Base-by-base conservation (phyloP, 2,797 vertebrate genomes). In the Emydoidea blandingii region DNA sequence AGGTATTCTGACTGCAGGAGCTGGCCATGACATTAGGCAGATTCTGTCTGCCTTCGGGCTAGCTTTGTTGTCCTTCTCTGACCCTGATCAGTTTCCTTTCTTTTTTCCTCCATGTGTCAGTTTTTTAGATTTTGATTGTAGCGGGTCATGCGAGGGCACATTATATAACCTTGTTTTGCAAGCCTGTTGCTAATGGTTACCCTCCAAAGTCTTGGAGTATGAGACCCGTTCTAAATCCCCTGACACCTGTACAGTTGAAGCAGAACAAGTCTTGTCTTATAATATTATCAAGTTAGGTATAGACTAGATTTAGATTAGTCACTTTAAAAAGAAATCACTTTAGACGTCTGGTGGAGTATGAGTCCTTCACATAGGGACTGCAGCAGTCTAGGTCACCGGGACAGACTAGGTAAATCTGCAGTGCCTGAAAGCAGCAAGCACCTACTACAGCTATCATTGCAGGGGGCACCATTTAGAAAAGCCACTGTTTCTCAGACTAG, bases 151-250 rank as follows among this genome's bases (percentile, higher is more conserved):
- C 79, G n/a, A 89, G 34, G 47, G 81, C 12, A 2, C 27, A 37
- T 88, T 94, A 25, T 49, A 76, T 34, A 93, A 93, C 27, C 44
- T 91, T 72, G 18, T 23, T 91, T 95, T 96, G 81, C 56, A 53
- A 81, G 80, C 3, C 0, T 25, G 81, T 95, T 96, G 93, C 93
- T 93, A 95, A 54, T 91, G 81, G 85, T 95, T 95, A 95, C 90
- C 59, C 90, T 79, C 88, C 91, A 49, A 89, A 90, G 29, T 52
- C 59, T 94, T 41, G 23, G 84, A 79, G 89, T 91, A 79, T 37
- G 44, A 41, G 86, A 94, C 2, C 21, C 50, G 21, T 92, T 91
- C 59, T 49, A 86, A 89, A 50, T 94, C 76, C 83, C 76, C 6
- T 83, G 91, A 90, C 76, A 95, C 31, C 53, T 83, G 68, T 79